Evolutionary conservation across 1,140 invertebrate genomes (phyloP).

Genomic region (Magallana gigas): DNA sequence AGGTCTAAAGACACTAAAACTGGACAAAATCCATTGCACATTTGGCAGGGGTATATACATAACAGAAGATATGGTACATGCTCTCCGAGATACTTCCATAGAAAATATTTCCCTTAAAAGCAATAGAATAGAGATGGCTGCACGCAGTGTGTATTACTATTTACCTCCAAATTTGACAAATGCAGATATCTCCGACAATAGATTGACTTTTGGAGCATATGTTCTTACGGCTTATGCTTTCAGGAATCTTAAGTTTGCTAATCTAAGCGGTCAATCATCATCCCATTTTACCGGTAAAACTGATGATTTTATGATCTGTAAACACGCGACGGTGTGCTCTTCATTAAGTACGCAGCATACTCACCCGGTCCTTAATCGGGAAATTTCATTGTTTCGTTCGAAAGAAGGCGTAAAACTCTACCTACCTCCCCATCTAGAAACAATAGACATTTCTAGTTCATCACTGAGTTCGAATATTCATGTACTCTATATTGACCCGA

Average conservation of each 20-base stretch:
- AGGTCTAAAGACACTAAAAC: slow-evolving; percentile 1
- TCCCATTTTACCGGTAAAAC: neutral
- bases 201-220: neutral
- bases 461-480: neutral
- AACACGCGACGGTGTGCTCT: neutral
- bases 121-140: neutral
- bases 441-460: neutral
- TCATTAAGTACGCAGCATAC: neutral
- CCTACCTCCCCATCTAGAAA: neutral
- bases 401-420: neutral
- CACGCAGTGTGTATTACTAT: neutral
- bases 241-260: neutral
- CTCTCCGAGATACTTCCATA: neutral
- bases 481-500: neutral
- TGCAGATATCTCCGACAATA: neutral
- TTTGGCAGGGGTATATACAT: slow-evolving; percentile 10
- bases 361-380: too few relatives aligned
- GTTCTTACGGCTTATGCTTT: neutral
- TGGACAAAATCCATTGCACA: slow-evolving; percentile 12
- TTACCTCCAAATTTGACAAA: neutral
- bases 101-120: neutral
- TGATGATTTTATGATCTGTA: neutral
- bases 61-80: neutral
- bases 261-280: neutral
- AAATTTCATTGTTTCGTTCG: too few relatives aligned